Evolutionary conservation across 2,797 vertebrate genomes (phyloP).

Genomic region (Sphenopsis melanotis): DNA sequence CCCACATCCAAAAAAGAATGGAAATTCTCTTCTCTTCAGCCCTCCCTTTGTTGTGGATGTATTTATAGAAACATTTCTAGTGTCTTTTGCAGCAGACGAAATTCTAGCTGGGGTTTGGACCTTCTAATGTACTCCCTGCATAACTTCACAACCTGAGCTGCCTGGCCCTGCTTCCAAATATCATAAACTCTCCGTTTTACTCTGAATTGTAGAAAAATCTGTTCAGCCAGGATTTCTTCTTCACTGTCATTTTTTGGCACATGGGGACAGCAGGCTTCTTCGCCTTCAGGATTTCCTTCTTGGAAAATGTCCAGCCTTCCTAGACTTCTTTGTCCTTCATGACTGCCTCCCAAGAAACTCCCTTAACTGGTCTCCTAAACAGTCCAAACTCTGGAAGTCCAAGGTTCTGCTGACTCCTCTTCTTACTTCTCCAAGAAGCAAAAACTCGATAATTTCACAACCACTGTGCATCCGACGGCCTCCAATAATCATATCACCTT

Average conservation of each 20-base stretch:
- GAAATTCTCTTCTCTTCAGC: background rate
- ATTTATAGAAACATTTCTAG: background rate
- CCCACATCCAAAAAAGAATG: background rate
- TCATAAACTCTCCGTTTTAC: background rate
- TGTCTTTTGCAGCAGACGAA: background rate
- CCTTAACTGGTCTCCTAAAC: background rate
- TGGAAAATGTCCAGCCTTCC: background rate
- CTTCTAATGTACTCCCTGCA: background rate
- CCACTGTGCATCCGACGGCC: rapidly evolving
- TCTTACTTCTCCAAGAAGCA: background rate
- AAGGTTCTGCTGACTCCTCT: background rate
- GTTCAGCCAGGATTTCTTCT: background rate
- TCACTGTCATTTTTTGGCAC: background rate
- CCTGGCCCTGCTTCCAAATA: background rate
- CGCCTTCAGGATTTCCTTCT: background rate
- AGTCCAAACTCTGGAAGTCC: background rate
- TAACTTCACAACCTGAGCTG: background rate
- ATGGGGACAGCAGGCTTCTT: rapidly evolving
- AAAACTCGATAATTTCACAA: background rate
- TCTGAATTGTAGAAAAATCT: background rate
- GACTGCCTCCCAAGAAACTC: background rate
- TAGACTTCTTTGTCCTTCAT: background rate
- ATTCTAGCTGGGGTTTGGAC: background rate
- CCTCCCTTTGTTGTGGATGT: background rate
- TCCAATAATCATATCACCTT: background rate